Evolutionary conservation across 2,888 invertebrate genomes (phyloP).

Genomic region (Mimachlamys varia): DNA sequence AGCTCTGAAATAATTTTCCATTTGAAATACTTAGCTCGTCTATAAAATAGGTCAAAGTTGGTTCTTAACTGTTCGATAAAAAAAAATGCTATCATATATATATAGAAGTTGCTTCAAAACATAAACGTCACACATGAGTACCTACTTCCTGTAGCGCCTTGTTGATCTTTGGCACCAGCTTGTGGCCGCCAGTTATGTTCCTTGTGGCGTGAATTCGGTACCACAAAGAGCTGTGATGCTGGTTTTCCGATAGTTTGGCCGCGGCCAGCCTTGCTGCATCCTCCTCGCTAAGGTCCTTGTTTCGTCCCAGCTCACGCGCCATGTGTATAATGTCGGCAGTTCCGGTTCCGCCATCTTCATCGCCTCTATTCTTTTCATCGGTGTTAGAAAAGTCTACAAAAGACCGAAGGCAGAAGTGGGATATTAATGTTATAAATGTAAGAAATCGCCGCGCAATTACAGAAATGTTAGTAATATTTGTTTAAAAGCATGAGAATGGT

Average conservation of each 20-base stretch:
- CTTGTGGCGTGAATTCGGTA: slow-evolving; percentile 85
- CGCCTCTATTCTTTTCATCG: slow-evolving; percentile 52
- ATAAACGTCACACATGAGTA: not conserved
- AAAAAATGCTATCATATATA: too few relatives aligned
- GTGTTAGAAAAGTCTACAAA: slow-evolving; percentile 57
- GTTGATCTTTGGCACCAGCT: slow-evolving; percentile 82
- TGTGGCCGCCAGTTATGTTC: slow-evolving; percentile 82
- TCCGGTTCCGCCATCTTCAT: slow-evolving; percentile 49
- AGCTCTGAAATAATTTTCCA: too few relatives aligned
- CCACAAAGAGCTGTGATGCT: slow-evolving; percentile 84
- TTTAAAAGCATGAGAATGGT: not conserved
- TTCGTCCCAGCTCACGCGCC: slow-evolving; percentile 82
- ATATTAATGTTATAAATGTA: not conserved
- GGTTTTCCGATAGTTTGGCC: slow-evolving; percentile 82
- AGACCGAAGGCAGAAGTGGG: not conserved
- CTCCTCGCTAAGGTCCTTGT: slow-evolving; percentile 82
- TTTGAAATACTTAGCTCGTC: too few relatives aligned
- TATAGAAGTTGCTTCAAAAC: too few relatives aligned
- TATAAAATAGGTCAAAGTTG: too few relatives aligned
- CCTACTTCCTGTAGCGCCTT: slow-evolving; percentile 82
- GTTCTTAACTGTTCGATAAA: too few relatives aligned
- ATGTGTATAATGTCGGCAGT: slow-evolving; percentile 72
- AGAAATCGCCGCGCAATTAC: not conserved
- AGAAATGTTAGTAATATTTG: not conserved
- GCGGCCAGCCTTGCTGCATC: slow-evolving; percentile 84